Evolutionary conservation across 1,140 invertebrate genomes (phyloP), one percentile per base, ranked within the genome.

Genomic region (Plutomurus gul): DNA sequence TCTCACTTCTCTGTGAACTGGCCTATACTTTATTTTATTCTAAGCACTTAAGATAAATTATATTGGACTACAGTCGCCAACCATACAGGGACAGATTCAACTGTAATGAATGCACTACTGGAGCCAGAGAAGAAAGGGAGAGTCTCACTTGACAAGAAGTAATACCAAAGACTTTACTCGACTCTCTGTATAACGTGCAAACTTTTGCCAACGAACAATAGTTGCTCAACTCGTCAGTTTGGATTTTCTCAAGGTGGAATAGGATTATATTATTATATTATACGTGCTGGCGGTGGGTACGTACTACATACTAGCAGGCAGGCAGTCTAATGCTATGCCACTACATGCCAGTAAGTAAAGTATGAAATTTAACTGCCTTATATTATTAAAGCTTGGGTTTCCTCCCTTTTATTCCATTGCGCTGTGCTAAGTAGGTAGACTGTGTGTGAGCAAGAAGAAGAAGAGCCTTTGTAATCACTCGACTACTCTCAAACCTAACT

Each of bases 211-310:
- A 47, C 43, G 5, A 65, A 65, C 56, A 30, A 65, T 65, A 65
- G 56, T 65, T 65, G 56, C 27, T 30, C 27, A 65, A 65, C 56
- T 65, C 56, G 56, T 65, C 56, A 65, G 56, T 65, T 36, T 36
- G 27, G 56, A 36, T 65, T 65, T 65, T 65, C 56, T 65, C 27
- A 65, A 65, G 30, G 16, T 36, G 27, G 30, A 33, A 49, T 49
- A 49, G 30, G 18, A 60, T 65, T 65, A n/a, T 16, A 65, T 27
- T 65, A 18, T 65, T 30, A 65, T 33, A 56, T 25, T 65, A 65
- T 33, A 36, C 18, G n/a, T 25, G 18, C 25, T 10, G 47, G 8
- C 6, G 13, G 13, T 13, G 11, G 7, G 43, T n/a, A 2, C 20
- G 8, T 4, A 18, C 20, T 46, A n/a, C 16, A 18, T 8, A 13